Conservation (phyloP, 2,888 invertebrate genomes). For the Papilio protenor region DNA sequence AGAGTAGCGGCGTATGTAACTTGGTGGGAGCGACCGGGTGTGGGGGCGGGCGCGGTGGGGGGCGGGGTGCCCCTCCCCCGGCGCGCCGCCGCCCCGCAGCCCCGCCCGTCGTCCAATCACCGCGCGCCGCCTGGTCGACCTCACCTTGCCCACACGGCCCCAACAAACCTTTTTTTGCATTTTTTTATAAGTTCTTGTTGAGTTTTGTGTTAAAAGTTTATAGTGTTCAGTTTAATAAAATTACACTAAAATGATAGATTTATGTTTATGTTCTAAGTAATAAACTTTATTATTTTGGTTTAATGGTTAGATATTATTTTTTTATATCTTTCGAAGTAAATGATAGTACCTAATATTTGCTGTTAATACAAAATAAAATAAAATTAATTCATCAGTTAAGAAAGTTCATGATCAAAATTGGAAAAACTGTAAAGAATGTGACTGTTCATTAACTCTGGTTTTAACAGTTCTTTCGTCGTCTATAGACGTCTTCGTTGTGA, state of each 20-base stretch:
- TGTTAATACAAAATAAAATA: too few species aligned
- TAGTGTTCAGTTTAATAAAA: background rate
- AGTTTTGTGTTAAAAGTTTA: slow-evolving; percentile 25
- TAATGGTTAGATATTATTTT: background rate
- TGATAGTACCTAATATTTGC: too few species aligned
- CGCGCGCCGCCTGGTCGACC: slow-evolving; percentile 68
- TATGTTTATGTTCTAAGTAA: background rate
- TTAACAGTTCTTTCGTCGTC: background rate
- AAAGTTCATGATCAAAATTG: background rate
- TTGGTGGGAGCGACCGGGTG: slow-evolving; percentile 75
- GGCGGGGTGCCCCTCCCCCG: slow-evolving; percentile 69
- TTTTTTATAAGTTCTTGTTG: slow-evolving; percentile 57
- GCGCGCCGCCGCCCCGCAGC: slow-evolving; percentile 72
- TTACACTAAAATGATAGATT: background rate
- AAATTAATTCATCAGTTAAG: too few species aligned
- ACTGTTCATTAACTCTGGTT: background rate
- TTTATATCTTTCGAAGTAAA: background rate
- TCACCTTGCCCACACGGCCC: slow-evolving; percentile 81
- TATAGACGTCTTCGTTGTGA: background rate
- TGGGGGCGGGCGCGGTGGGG: slow-evolving; percentile 70
- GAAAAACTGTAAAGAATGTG: background rate
- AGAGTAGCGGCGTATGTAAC: slow-evolving; percentile 63
- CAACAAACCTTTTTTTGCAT: slow-evolving; percentile 68
- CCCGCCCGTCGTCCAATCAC: slow-evolving; percentile 75
- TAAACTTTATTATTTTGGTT: background rate